phyloP scores from a whole-genome alignment of 2,888 invertebrate species.

The Imbricaverruca yamaguchii region DNA sequence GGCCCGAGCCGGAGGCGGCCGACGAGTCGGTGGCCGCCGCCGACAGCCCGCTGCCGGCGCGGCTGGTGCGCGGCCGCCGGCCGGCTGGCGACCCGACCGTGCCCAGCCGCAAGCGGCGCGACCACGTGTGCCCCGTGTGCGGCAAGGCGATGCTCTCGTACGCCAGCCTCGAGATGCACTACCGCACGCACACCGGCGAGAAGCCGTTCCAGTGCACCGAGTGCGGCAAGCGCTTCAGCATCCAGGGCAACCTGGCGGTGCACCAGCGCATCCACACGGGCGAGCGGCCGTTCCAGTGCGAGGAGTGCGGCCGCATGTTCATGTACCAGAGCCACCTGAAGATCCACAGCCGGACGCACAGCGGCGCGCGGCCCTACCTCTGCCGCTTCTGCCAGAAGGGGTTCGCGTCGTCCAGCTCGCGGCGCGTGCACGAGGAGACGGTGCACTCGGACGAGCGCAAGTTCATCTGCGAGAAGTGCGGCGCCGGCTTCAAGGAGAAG shows the following conservation, averaged over 20 bases:
- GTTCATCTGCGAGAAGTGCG: conserved; percentile 9
- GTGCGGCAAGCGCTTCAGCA: conserved; percentile 19
- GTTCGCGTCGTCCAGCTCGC: conserved; percentile 1
- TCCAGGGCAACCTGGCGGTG: conserved; percentile 16
- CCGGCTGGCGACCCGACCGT: conserved; percentile 13
- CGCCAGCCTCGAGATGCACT: conserved; percentile 27
- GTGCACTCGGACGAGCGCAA: background rate
- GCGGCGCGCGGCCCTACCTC: conserved; percentile 7
- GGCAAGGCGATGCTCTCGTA: conserved; percentile 15
- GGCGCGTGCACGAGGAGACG: conserved; percentile 9
- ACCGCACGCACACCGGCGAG: conserved; percentile 26
- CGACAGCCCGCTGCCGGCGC: conserved; percentile 35
- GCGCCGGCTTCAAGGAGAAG: conserved; percentile 6
- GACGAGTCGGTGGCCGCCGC: background rate
- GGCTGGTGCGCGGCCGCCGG: conserved; percentile 41
- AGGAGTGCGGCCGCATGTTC: conserved; percentile 22
- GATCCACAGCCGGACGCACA: background rate
- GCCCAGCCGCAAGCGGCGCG: conserved; percentile 14
- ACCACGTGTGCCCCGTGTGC: background rate
- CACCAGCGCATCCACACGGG: conserved; percentile 8
- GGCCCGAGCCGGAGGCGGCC: background rate
- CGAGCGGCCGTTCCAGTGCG: conserved; percentile 43
- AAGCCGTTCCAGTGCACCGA: conserved; percentile 15
- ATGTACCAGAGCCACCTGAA: conserved; percentile 20
- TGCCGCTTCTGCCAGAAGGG: conserved; percentile 13